These are phyloP conservation scores for Trichosurus vulpecula DNA, from an alignment of 2,797 vertebrate genomes.

Conservation along the genomic window DNA sequence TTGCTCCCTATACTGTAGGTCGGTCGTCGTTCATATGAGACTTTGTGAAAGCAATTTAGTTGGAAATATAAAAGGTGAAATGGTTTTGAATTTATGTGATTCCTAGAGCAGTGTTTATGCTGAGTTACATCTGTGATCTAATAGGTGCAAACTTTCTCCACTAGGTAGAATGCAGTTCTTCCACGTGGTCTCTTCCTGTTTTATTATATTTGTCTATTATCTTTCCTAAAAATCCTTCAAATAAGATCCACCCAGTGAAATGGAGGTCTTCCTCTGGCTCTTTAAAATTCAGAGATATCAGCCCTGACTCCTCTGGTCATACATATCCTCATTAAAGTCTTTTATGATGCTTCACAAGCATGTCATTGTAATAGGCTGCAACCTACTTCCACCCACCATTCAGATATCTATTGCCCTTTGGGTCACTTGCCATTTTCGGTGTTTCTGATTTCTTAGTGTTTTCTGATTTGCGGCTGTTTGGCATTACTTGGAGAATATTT, in stretches of 20 bases:
- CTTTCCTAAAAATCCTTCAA: background rate
- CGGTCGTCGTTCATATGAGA: background rate
- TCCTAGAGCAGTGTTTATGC: background rate
- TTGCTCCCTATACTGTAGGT: background rate
- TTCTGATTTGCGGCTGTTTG: background rate
- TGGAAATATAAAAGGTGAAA: background rate
- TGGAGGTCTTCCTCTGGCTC: background rate
- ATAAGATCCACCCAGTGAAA: background rate
- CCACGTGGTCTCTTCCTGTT: background rate
- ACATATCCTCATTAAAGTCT: background rate
- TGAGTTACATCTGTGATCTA: background rate
- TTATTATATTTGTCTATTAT: background rate
- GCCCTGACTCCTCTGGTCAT: background rate
- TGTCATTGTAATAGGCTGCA: background rate
- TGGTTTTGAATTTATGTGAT: background rate
- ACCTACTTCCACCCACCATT: background rate
- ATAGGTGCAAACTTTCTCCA: background rate
- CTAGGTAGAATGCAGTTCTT: background rate
- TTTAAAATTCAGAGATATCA: background rate
- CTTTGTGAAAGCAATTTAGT: background rate
- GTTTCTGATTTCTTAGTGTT: background rate
- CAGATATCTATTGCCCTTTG: background rate
- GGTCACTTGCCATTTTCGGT: background rate
- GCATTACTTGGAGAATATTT: background rate
- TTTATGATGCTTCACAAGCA: background rate